phyloP scores from a whole-genome alignment of 2,888 invertebrate genomes.

The Sclerodermus sp. region DNA sequence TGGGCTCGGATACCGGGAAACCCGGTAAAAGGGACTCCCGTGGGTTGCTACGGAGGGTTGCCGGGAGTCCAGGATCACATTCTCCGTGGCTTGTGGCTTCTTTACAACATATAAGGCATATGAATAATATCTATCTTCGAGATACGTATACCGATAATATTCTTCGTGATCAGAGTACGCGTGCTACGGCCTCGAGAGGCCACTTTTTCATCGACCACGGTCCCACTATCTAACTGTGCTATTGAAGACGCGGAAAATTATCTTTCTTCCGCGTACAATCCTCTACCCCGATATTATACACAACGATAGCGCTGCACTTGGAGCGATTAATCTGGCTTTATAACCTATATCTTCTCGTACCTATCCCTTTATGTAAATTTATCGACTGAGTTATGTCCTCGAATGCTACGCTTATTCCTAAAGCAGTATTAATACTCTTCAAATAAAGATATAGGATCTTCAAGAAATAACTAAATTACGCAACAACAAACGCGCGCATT shows the following conservation, averaged over 20 bases:
- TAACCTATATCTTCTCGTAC: too few species aligned
- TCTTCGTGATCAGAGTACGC: slow-evolving; percentile 33
- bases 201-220: slow-evolving; percentile 17
- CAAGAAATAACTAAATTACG: too few species aligned
- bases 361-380: too few species aligned
- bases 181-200: slow-evolving; percentile 22
- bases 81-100: slow-evolving; percentile 24
- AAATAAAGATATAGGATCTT: too few species aligned
- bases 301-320: too few species aligned
- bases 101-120: slow-evolving; percentile 24
- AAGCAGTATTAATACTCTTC: too few species aligned
- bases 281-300: too few species aligned
- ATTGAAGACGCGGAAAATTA: background rate
- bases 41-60: slow-evolving; percentile 47
- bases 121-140: slow-evolving; percentile 30
- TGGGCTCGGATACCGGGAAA: slow-evolving; percentile 35
- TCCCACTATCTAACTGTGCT: background rate
- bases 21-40: slow-evolving; percentile 33
- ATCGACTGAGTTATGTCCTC: too few species aligned
- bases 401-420: too few species aligned
- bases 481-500: too few species aligned
- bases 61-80: slow-evolving; percentile 38
- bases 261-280: background rate
- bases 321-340: too few species aligned
- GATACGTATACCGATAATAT: slow-evolving; percentile 31